Evolutionary conservation across 2,113 vertebrate genomes (phyloP), one percentile per base, ranked within the genome.

Genomic region (Platichthys stellatus): DNA sequence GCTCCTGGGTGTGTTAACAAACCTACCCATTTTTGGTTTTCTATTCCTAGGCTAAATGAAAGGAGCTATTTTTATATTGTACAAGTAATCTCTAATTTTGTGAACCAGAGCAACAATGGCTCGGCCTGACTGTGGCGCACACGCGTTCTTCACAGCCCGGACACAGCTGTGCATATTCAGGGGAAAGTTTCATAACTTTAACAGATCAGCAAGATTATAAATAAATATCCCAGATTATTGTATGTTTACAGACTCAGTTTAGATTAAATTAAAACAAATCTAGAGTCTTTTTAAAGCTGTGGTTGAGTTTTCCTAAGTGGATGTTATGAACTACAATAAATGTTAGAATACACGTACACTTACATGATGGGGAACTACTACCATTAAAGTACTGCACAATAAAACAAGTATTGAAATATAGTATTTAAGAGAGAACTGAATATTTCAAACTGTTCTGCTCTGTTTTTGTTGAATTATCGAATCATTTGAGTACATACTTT

Each of bases 31-130:
- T 80, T 77, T 76, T 68, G 75, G 58, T 66, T 83, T 89, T 88
- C 90, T 82, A 88, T 90, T 84, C 72, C 35, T 11, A 84, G 69
- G 68, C 57, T 80, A 83, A 76, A 82, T 83, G 75, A 91, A 90
- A 74, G 58, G 67, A 71, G 81, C 79, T 86, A 78, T 89, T 86
- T 88, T 84, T 87, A 72, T 76, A 72, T 66, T 76, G 74, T 17
- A 38, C 18, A 18, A 45, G 66, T 69, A 83, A 86, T 85, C 78
- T 83, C 53, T 76, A n/a, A 78, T 75, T 84, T 67, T 83, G 65
- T 68, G 58, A 75, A 49, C 79, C 71, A 85, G 66, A 68, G 74
- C 43, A 80, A 81, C 79, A 78, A 80, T 58, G 61, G 58, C 47
- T 82, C 60, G 11, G 24, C 35, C 57, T 3, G 2, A 64, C 38